A percentile compares a stretch with the other conserved stretches of the same genome.
Conservation (phyloP, 1,140 invertebrate genomes). For the Caenorhabditis latens region DNA sequence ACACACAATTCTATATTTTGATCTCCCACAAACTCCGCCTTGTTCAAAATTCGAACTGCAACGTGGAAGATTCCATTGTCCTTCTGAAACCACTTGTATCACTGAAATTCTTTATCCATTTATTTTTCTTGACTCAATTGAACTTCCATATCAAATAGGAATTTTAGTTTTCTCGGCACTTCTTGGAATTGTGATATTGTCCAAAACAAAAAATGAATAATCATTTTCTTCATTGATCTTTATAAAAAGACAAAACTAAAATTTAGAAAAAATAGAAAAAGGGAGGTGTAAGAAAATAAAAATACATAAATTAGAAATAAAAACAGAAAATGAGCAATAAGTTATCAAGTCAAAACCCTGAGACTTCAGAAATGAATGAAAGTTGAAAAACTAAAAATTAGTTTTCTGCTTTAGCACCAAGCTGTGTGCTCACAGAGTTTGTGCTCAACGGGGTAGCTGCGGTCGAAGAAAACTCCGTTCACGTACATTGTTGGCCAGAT, state of each 20-base stretch:
- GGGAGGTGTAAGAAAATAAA: too few relatives aligned
- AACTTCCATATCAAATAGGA: slow-evolving; percentile 37
- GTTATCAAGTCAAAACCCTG: slow-evolving; percentile 39
- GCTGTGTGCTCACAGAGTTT: slow-evolving; percentile 66
- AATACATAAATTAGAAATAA: neutral
- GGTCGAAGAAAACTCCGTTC: slow-evolving; percentile 67
- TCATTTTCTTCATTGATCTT: neutral
- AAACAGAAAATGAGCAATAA: slow-evolving; percentile 46
- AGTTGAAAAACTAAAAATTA: neutral
- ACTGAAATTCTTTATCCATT: slow-evolving; percentile 40
- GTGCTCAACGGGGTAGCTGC: slow-evolving; percentile 63
- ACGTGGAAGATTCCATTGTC: slow-evolving; percentile 46
- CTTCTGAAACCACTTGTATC: slow-evolving; percentile 31
- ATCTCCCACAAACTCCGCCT: neutral
- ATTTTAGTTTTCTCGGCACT: slow-evolving; percentile 7
- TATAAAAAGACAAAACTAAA: neutral
- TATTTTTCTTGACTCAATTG: slow-evolving; percentile 11
- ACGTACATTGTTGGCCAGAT: slow-evolving; percentile 68
- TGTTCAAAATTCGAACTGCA: slow-evolving; percentile 11
- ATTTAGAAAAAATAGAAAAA: too few relatives aligned
- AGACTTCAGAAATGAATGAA: neutral
- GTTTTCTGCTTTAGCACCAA: slow-evolving; percentile 60
- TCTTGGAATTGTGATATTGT: neutral
- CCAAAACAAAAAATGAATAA: neutral
- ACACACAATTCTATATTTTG: slow-evolving; percentile 22